These are phyloP conservation scores for Brachyrhaphis roseni DNA, from an alignment of 2,797 vertebrate species.

Conservation along the genomic window DNA sequence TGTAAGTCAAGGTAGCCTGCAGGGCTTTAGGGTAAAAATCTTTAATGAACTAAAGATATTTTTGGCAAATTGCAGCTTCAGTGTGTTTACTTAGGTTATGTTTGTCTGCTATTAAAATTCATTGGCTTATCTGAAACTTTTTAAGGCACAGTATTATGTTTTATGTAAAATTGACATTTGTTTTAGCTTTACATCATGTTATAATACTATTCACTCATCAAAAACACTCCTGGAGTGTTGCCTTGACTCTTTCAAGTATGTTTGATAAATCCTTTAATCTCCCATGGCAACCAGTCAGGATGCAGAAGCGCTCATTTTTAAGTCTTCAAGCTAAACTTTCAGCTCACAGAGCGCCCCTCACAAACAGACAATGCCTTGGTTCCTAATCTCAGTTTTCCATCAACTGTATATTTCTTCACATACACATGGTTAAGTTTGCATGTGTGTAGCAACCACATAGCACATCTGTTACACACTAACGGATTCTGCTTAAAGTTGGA, in stretches of 20 bases:
- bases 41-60: background rate
- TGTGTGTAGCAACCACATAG: conserved; percentile 36
- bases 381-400: background rate
- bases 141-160: background rate
- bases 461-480: conserved; percentile 63
- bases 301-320: too few species aligned
- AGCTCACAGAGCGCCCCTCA: too few species aligned
- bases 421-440: conserved; percentile 6
- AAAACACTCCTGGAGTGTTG: too few species aligned
- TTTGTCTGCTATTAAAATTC: background rate
- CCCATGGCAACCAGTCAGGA: too few species aligned
- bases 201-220: too few species aligned
- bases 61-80: background rate
- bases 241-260: too few species aligned
- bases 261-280: too few species aligned
- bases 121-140: background rate
- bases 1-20: background rate
- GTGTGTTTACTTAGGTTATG: background rate
- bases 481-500: conserved; percentile 58
- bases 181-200: too few species aligned
- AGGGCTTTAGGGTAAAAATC: background rate
- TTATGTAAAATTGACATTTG: too few species aligned
- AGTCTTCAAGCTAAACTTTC: too few species aligned
- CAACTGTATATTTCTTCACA: background rate
- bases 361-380: background rate